phyloP scores from a whole-genome alignment of 2,113 vertebrate species.

The Callaeas wilsoni region DNA sequence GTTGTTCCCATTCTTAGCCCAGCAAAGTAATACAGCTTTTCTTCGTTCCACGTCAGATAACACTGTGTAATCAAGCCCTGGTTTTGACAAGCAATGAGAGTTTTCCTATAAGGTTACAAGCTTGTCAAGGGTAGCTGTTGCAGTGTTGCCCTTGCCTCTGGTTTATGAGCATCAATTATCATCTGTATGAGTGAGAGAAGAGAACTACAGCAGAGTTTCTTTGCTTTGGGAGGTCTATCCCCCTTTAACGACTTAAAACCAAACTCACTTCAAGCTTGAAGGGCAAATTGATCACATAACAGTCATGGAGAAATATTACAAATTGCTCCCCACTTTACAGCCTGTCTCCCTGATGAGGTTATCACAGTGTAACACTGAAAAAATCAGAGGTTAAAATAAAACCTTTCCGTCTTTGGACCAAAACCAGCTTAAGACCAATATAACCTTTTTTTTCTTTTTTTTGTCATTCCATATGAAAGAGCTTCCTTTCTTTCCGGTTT shows the following conservation, averaged over 20 bases:
- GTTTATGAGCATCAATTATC: constrained; percentile 28
- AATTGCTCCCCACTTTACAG: constrained; percentile 34
- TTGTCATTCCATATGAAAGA: neutral
- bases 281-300: constrained; percentile 36
- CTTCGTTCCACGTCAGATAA: neutral
- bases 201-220: neutral
- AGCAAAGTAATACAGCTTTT: neutral
- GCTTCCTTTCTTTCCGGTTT: neutral
- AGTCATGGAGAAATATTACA: constrained; percentile 23
- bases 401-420: neutral
- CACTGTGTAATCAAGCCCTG: neutral
- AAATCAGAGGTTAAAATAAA: constrained; percentile 60
- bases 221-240: constrained; percentile 31
- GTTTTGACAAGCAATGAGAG: neutral
- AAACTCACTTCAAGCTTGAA: constrained; percentile 52
- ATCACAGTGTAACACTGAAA: constrained; percentile 40
- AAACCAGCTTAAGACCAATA: constrained; percentile 32
- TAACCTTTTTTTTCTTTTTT: constrained; percentile 3
- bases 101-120: neutral
- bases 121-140: neutral
- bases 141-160: neutral
- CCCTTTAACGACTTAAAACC: constrained; percentile 24
- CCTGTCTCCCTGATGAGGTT: constrained; percentile 43
- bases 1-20: neutral
- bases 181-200: neutral